Evolutionary conservation across 2,888 invertebrate genomes (phyloP).

Genomic region (Latrodectus hesperus): DNA sequence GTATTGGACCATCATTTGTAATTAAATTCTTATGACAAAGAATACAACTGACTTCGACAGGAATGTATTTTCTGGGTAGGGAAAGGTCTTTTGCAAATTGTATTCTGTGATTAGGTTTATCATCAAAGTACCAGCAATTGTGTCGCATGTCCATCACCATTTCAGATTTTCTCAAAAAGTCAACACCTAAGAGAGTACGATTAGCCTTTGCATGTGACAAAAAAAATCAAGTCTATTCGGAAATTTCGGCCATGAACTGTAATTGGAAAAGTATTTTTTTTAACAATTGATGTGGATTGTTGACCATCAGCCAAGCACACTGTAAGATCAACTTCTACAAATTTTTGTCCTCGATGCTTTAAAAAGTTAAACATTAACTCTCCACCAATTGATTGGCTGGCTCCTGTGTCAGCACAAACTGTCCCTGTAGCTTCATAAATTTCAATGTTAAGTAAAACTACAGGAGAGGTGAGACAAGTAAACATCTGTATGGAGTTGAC

Average conservation of each 20-base stretch:
- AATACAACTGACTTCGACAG: not conserved
- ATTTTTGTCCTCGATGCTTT: slow-evolving; percentile 1
- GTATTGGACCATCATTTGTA: not conserved
- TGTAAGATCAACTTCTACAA: not conserved
- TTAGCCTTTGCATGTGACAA: slow-evolving; percentile 16
- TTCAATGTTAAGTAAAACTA: not conserved
- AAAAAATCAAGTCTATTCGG: slow-evolving; percentile 3
- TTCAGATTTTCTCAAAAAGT: slow-evolving; percentile 6
- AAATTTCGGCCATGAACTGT: not conserved
- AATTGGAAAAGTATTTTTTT: slow-evolving; percentile 3
- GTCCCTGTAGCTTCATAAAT: no score
- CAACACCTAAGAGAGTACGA: not conserved
- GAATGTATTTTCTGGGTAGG: not conserved
- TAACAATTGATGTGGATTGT: slow-evolving; percentile 6
- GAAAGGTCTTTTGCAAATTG: not conserved
- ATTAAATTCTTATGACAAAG: not conserved
- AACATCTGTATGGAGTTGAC: slow-evolving; percentile 20
- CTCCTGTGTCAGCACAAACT: not conserved
- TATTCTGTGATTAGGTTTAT: not conserved
- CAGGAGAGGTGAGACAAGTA: slow-evolving; percentile 3
- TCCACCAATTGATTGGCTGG: not conserved
- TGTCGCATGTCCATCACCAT: not conserved
- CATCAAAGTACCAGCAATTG: slow-evolving; percentile 14
- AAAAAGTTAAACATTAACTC: slow-evolving; percentile 16
- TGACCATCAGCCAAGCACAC: slow-evolving; percentile 1